These are phyloP conservation scores for Stomorhina lunata DNA, from an alignment of 2,888 invertebrate species.

Conservation along the genomic window DNA sequence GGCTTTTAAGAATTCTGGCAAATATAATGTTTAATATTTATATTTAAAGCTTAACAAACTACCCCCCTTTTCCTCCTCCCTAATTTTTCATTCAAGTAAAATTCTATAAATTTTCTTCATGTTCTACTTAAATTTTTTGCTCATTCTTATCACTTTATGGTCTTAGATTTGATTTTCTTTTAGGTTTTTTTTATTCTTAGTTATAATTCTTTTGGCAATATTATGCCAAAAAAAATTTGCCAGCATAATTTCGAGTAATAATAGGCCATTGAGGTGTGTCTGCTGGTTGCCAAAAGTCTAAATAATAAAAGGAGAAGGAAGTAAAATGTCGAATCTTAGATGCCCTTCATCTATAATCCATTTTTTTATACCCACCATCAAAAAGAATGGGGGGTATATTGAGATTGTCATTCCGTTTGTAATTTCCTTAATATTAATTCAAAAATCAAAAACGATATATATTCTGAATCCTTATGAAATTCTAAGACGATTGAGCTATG, in stretches of 20 bases:
- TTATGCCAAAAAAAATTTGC: constrained; percentile 42
- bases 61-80: constrained; percentile 1
- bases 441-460: too few species aligned
- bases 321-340: too few species aligned
- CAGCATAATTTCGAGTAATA: constrained; percentile 43
- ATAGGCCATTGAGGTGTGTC: constrained; percentile 28
- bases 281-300: neutral
- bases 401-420: too few species aligned
- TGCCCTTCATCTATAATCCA: too few species aligned
- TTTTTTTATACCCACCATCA: too few species aligned
- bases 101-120: constrained; percentile 1
- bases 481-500: too few species aligned
- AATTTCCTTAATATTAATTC: too few species aligned
- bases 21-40: constrained; percentile 51
- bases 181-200: neutral
- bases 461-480: too few species aligned
- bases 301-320: neutral
- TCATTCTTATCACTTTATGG: constrained; percentile 11
- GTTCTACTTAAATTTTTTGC: constrained; percentile 11
- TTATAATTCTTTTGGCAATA: constrained; percentile 3
- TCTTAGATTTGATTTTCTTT: constrained; percentile 6
- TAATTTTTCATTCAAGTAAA: neutral
- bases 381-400: too few species aligned
- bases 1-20: constrained; percentile 23
- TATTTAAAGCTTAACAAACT: constrained; percentile 51